Percentiles rank a stretch among this genome's conserved stretches.
Evolutionary conservation across 2,888 invertebrate species (phyloP).

Genomic region (Subacronicta megacephala): DNA sequence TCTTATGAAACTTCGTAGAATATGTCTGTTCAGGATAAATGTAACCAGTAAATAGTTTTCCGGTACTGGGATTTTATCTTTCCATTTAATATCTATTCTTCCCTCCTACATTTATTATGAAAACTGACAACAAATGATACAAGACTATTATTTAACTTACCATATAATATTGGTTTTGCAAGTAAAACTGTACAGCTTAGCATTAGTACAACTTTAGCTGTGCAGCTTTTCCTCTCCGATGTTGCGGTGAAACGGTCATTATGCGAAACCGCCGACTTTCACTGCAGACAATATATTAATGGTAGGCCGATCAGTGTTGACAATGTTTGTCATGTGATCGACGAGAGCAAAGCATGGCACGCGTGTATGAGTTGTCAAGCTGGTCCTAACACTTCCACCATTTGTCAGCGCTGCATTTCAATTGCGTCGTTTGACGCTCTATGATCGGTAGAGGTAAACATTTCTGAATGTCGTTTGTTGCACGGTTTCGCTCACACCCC

Average conservation of each 20-base stretch:
- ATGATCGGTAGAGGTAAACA: no score
- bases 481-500: no score
- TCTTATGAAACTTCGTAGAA: no score
- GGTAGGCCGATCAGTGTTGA: constrained; percentile 36
- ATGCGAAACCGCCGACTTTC: constrained; percentile 56
- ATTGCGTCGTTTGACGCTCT: no score
- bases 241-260: constrained; percentile 56
- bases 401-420: no score
- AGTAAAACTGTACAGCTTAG: constrained; percentile 38
- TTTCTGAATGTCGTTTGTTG: no score
- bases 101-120: constrained; percentile 15
- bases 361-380: neutral
- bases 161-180: constrained; percentile 47
- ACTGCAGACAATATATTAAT: constrained; percentile 50
- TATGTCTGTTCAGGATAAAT: no score
- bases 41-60: no score
- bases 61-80: neutral
- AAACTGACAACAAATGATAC: constrained; percentile 28
- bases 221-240: constrained; percentile 55
- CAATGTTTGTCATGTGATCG: constrained; percentile 38
- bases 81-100: neutral
- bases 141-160: constrained; percentile 32
- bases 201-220: no score
- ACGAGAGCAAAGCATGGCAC: constrained; percentile 5
- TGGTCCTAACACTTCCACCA: no score